Conservation (phyloP, 2,888 invertebrate genomes). For the Mesorhabditis spiculigera region DNA sequence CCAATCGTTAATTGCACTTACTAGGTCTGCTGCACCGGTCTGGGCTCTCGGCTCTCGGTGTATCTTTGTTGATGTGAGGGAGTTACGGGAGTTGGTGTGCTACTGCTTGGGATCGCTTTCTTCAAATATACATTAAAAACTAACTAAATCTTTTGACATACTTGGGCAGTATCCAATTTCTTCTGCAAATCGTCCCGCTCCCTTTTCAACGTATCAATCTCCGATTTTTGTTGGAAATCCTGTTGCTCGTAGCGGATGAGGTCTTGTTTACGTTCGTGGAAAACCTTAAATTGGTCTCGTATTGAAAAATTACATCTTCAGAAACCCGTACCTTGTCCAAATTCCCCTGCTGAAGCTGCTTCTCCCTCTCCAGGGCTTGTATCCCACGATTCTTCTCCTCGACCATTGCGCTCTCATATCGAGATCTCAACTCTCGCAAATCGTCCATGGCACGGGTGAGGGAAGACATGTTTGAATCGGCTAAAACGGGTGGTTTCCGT, state of each 20-base stretch:
- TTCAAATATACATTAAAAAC: background rate
- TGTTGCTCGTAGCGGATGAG: background rate
- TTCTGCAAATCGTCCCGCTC: slow-evolving; percentile 1
- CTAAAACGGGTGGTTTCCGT: background rate
- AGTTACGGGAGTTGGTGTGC: background rate
- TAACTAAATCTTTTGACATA: background rate
- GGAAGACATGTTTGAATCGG: background rate
- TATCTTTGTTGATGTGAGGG: background rate
- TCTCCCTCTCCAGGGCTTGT: background rate
- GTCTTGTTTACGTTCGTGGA: background rate
- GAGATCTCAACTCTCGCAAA: background rate
- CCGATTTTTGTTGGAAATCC: background rate
- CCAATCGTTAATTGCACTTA: background rate
- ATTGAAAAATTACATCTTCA: background rate
- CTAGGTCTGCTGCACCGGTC: slow-evolving; percentile 4
- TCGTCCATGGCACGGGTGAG: background rate
- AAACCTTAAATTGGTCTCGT: background rate
- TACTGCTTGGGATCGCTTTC: background rate
- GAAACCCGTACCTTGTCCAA: background rate
- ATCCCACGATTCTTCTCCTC: background rate
- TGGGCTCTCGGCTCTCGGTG: background rate
- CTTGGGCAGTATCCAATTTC: background rate
- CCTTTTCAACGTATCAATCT: background rate
- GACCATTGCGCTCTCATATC: background rate
- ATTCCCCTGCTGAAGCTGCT: background rate